Evolutionary conservation across 1,140 invertebrate species (phyloP).

Genomic region (Hycleus phaleratus): DNA sequence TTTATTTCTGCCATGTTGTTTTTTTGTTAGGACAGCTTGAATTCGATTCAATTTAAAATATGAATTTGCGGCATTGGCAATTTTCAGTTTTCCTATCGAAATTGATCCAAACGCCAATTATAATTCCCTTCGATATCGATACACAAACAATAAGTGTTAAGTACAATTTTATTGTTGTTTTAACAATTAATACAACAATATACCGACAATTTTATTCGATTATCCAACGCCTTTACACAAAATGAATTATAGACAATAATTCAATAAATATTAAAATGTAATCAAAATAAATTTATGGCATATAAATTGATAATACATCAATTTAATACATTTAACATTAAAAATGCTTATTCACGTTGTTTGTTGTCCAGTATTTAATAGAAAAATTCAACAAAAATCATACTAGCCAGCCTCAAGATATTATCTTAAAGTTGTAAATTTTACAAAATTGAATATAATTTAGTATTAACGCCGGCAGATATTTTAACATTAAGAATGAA

Average conservation of each 20-base stretch:
- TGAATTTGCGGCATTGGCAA: not conserved
- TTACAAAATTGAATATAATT: no score
- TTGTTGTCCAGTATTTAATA: not conserved
- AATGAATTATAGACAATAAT: conserved; percentile 2
- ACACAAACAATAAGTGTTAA: not conserved
- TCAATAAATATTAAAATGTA: conserved; percentile 12
- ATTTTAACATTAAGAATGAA: no score
- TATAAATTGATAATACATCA: conserved; percentile 8
- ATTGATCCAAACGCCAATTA: no score
- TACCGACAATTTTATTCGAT: no score
- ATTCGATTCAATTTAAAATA: not conserved
- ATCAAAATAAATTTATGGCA: conserved; percentile 2
- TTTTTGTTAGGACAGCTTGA: no score
- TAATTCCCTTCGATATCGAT: not conserved
- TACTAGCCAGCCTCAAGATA: no score
- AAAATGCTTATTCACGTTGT: conserved; percentile 1
- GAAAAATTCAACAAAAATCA: no score
- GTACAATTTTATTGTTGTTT: conserved; percentile 5
- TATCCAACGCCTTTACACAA: not conserved
- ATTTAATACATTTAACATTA: not conserved
- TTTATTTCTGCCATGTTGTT: no score
- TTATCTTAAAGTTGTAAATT: no score
- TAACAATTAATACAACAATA: not conserved
- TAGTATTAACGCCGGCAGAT: no score
- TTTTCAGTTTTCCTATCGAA: not conserved